Conservation (phyloP, 2,888 invertebrate species). For the Lasioglossum lativentre region DNA sequence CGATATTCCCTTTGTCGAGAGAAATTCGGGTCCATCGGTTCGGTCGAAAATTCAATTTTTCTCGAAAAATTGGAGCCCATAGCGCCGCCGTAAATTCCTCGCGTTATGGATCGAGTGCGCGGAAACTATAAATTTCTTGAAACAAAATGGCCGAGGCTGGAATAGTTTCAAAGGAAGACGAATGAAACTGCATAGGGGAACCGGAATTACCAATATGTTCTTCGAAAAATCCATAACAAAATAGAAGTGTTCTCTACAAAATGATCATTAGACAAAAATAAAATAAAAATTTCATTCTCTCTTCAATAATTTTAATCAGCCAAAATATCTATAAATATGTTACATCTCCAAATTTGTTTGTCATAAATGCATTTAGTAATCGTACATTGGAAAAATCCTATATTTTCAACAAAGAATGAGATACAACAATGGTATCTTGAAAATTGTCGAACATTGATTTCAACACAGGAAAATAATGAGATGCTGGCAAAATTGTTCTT, state of each 20-base stretch:
- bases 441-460: not conserved
- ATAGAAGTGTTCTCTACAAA: not conserved
- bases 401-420: no score
- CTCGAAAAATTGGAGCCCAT: not conserved
- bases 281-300: not conserved
- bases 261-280: no score
- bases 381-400: no score
- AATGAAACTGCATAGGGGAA: not conserved
- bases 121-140: slow-evolving; percentile 17
- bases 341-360: not conserved
- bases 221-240: not conserved
- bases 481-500: no score
- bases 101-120: not conserved
- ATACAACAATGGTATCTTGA: no score
- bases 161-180: not conserved
- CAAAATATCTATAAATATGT: not conserved
- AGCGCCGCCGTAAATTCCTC: not conserved
- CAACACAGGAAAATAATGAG: not conserved
- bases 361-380: no score
- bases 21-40: not conserved
- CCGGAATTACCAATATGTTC: not conserved
- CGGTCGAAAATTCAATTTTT: not conserved
- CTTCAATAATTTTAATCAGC: no score
- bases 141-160: slow-evolving; percentile 2
- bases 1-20: slow-evolving; percentile 3